These are phyloP conservation scores for Crotalus adamanteus DNA, from an alignment of 2,797 vertebrate species.

Conservation along the genomic window DNA sequence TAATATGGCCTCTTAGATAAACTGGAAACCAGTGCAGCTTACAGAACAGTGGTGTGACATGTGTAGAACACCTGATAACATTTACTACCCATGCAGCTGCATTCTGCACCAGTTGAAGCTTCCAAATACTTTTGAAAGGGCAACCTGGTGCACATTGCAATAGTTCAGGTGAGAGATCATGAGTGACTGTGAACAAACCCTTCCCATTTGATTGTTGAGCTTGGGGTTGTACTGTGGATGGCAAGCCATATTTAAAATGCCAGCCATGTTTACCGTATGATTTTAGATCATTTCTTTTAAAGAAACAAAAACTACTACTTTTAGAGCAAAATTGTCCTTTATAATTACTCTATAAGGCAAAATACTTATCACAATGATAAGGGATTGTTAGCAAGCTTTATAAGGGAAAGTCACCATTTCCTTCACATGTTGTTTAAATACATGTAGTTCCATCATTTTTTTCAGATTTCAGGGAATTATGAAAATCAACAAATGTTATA, in stretches of 20 bases:
- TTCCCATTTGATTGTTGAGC: not conserved
- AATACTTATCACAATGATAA: conserved; percentile 15
- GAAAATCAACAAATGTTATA: conserved; percentile 21
- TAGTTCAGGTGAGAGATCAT: not conserved
- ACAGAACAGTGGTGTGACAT: not conserved
- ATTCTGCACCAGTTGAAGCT: not conserved
- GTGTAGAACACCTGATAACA: not conserved
- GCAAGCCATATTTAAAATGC: not conserved
- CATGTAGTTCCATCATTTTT: conserved; percentile 11
- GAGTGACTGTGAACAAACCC: not conserved
- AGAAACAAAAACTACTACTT: not conserved
- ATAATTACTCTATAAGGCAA: not conserved
- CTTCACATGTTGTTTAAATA: conserved; percentile 21
- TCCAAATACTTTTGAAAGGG: not conserved
- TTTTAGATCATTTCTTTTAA: not conserved
- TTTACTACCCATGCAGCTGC: not conserved
- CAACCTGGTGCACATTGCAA: not conserved
- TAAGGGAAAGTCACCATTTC: not conserved
- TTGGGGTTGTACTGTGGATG: not conserved
- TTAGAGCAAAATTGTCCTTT: not conserved
- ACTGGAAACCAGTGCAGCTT: not conserved
- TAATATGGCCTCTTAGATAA: not conserved
- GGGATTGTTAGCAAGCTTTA: not conserved
- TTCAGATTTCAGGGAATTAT: not conserved
- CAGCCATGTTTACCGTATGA: not conserved